Conservation (phyloP, 2,888 invertebrate genomes). For the Coelopa pilipes region DNA sequence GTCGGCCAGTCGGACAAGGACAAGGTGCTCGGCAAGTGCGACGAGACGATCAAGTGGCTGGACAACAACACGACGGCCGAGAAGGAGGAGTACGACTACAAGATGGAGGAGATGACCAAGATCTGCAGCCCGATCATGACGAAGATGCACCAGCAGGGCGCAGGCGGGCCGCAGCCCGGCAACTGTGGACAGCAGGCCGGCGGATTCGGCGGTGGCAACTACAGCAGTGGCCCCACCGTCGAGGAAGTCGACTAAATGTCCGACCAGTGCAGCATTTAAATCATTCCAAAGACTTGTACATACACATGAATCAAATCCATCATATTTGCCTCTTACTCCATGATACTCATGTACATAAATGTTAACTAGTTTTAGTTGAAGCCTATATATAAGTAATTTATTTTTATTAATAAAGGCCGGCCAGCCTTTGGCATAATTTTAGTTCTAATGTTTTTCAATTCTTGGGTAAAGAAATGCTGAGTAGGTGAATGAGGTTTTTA, state of each 20-base stretch:
- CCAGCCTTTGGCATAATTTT: conserved; percentile 21
- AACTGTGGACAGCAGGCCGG: conserved; percentile 70
- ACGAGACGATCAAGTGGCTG: conserved; percentile 77
- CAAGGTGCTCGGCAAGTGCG: conserved; percentile 72
- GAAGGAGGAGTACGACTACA: conserved; percentile 77
- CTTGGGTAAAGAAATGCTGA: no score
- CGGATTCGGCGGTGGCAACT: conserved; percentile 72
- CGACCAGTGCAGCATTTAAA: background rate
- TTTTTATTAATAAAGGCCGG: conserved; percentile 26
- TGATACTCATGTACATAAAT: background rate
- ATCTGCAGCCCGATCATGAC: conserved; percentile 69
- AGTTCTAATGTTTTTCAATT: no score
- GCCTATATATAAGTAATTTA: background rate
- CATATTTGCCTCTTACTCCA: no score
- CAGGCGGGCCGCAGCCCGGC: conserved; percentile 74
- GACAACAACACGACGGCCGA: conserved; percentile 82
- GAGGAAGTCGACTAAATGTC: conserved; percentile 66
- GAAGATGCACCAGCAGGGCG: conserved; percentile 61
- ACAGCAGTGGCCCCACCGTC: conserved; percentile 65
- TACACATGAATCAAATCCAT: background rate
- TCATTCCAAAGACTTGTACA: background rate
- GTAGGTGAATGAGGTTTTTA: no score
- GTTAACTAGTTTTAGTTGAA: background rate
- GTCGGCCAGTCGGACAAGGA: conserved; percentile 77
- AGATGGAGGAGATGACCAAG: conserved; percentile 60